phyloP scores from a whole-genome alignment of 1,140 invertebrate species.

The Andrena cerasifolii region DNA sequence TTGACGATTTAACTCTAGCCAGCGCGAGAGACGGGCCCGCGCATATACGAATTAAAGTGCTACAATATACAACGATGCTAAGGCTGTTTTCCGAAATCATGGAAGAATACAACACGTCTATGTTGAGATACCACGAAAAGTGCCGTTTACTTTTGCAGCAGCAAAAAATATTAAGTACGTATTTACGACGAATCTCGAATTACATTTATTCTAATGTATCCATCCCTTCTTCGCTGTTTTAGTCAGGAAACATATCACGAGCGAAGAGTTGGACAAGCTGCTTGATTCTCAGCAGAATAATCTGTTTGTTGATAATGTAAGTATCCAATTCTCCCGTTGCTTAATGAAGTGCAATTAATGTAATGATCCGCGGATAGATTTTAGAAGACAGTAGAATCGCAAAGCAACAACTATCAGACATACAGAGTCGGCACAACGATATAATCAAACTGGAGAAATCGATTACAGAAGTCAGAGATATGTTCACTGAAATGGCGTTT shows the following conservation, averaged over 20 bases:
- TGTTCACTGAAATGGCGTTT: constrained; percentile 92
- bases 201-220: constrained; percentile 3
- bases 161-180: constrained; percentile 89
- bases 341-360: too few species aligned
- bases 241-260: constrained; percentile 83
- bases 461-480: constrained; percentile 90
- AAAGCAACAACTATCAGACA: constrained; percentile 90
- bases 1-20: constrained; percentile 70
- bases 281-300: constrained; percentile 83
- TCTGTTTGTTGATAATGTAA: constrained; percentile 86
- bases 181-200: constrained; percentile 13
- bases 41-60: constrained; percentile 78
- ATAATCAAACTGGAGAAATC: constrained; percentile 92
- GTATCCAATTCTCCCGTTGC: too few species aligned
- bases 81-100: constrained; percentile 84
- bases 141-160: constrained; percentile 89
- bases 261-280: constrained; percentile 83
- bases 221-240: constrained; percentile 60
- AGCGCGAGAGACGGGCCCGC: constrained; percentile 67
- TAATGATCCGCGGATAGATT: constrained; percentile 89
- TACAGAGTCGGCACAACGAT: constrained; percentile 92
- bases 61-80: constrained; percentile 82
- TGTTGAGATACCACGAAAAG: constrained; percentile 88
- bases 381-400: constrained; percentile 91
- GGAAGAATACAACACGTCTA: constrained; percentile 88